Base-by-base conservation (phyloP, 2,888 invertebrate genomes). In the Sinodicranocentrus sp. region DNA sequence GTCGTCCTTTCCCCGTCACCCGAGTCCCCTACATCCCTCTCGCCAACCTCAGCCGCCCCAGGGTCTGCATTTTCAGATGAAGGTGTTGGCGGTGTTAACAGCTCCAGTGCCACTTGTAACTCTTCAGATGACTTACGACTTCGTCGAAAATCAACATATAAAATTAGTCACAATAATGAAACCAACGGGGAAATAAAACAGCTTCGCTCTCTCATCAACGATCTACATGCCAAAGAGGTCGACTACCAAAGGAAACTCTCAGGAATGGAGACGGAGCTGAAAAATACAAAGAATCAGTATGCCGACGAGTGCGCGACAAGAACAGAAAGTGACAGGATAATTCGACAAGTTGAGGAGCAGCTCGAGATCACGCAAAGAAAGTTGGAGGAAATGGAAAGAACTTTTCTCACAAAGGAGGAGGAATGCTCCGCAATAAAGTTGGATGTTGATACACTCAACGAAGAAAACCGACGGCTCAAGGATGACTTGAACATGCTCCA, bases 381-480 rank as follows among this genome's bases (percentile, higher is more conserved):
- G 39, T 61, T 89, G 17, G 89, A 89, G 77, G 86, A 86, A 1
- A 86, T 89, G 0, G 89, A 90, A 75, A 86, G 88, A 83, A 87
- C 88, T 28, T 84, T 89, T 59, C 78, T 87, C 17, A 80, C 87
- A 25, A 89, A 88, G 70, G 89, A 89, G 63, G 89, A 89, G 82
- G 90, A 90, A 76, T 87, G 84, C 82, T 84, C 88, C 15, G 89
- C 88, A 65, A 79, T 89, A n/a, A 89, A 89, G 84, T 80, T 89
- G 23, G 90, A 90, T 71, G 77, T 89, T 15, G 90, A 90, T 21
- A 89, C 89, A 0, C 84, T 90, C 6, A 89, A 89, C 52, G 89
- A 89, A 57, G 89, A 90, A 84, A 90, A 90, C 80, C 83, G 79
- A 65, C 85, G 89, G 25, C 88, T 90, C 5, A 89, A 89, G 82